Percentiles rank a stretch among this genome's conserved stretches.
Evolutionary conservation across 2,797 vertebrate genomes (phyloP).

Genomic region (Syngnathus acus): DNA sequence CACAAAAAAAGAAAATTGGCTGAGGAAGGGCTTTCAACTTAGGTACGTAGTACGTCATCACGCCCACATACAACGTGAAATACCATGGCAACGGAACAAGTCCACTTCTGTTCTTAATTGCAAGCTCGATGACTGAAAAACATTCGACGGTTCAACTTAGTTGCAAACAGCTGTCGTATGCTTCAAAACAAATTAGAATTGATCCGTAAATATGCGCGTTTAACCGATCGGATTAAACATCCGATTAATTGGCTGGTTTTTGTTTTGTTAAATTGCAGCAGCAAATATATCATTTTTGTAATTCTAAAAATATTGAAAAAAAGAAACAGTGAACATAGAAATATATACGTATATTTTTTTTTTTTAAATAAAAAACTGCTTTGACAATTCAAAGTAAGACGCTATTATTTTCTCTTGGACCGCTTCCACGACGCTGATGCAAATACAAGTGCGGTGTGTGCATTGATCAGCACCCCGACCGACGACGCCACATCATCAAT

Average conservation of each 20-base stretch:
- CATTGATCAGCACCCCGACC: slow-evolving; percentile 16
- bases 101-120: slow-evolving; percentile 15
- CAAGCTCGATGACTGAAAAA: slow-evolving; percentile 23
- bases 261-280: not conserved
- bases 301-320: too few relatives aligned
- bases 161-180: not conserved
- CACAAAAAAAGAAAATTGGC: slow-evolving; percentile 14
- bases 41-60: slow-evolving; percentile 28
- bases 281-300: not conserved
- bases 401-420: not conserved
- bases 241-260: not conserved
- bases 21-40: slow-evolving; percentile 7
- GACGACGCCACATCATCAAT: slow-evolving; percentile 9
- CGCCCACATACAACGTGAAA: slow-evolving; percentile 33
- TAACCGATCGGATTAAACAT: not conserved
- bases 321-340: too few relatives aligned
- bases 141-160: not conserved
- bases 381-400: slow-evolving; percentile 11
- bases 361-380: slow-evolving; percentile 6
- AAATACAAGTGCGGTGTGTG: slow-evolving; percentile 9
- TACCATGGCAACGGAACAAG: slow-evolving; percentile 35
- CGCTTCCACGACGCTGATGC: not conserved
- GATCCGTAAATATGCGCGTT: not conserved
- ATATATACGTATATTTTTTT: too few relatives aligned
- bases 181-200: not conserved